Evolutionary conservation across 1,140 invertebrate species (phyloP).

Genomic region (Tribolium castaneum): DNA sequence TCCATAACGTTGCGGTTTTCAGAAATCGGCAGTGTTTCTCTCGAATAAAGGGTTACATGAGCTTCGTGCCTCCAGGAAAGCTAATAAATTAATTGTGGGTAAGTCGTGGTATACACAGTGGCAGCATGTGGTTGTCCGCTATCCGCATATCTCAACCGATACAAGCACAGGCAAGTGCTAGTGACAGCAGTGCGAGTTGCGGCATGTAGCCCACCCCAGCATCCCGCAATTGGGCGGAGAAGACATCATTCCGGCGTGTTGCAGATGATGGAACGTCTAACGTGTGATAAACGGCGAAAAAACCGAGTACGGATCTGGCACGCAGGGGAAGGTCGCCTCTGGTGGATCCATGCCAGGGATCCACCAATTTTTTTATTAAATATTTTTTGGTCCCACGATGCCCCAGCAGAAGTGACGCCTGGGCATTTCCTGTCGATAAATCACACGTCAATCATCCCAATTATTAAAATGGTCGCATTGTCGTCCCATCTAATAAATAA

Average conservation of each 20-base stretch:
- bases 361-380: too few species aligned
- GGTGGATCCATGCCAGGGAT: too few species aligned
- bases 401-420: neutral
- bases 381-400: too few species aligned
- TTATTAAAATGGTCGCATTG: constrained; percentile 33
- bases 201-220: constrained; percentile 37
- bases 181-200: constrained; percentile 47
- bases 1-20: constrained; percentile 7
- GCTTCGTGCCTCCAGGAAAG: neutral
- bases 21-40: neutral
- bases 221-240: constrained; percentile 41
- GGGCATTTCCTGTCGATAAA: constrained; percentile 21
- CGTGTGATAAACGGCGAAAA: constrained; percentile 18
- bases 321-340: too few species aligned
- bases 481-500: constrained; percentile 30
- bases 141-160: constrained; percentile 51
- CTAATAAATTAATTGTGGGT: constrained; percentile 28
- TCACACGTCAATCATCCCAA: constrained; percentile 29
- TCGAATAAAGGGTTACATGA: neutral
- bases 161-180: constrained; percentile 52
- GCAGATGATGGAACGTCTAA: constrained; percentile 39
- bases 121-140: constrained; percentile 31
- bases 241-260: constrained; percentile 43
- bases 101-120: constrained; percentile 26
- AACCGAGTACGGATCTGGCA: neutral